Evolutionary conservation across 2,888 invertebrate genomes (phyloP).

Genomic region (Cryptops parisi): DNA sequence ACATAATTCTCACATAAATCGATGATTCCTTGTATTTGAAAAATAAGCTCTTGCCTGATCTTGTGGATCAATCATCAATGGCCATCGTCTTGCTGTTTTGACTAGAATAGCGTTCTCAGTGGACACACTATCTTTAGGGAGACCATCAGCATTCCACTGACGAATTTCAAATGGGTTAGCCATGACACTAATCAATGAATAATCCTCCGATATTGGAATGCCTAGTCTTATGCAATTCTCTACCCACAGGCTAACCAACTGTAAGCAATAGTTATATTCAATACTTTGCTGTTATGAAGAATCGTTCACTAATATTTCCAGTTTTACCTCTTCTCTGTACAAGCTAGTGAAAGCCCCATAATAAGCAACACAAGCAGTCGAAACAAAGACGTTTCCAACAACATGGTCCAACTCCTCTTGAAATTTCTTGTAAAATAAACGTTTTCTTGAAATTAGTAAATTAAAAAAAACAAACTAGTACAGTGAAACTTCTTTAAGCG

Average conservation of each 20-base stretch:
- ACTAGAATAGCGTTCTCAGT: conserved; percentile 35
- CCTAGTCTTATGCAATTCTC: conserved; percentile 44
- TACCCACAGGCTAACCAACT: conserved; percentile 54
- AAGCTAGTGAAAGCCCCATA: conserved; percentile 34
- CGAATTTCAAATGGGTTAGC: conserved; percentile 44
- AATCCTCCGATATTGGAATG: conserved; percentile 55
- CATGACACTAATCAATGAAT: conserved; percentile 39
- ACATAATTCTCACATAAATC: no score
- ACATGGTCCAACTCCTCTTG: conserved; percentile 27
- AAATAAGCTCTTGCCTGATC: conserved; percentile 84
- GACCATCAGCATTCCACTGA: conserved; percentile 33
- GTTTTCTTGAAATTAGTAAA: neutral
- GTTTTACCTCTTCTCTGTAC: conserved; percentile 25
- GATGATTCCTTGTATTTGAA: no score
- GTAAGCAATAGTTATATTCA: conserved; percentile 22
- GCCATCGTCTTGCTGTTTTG: conserved; percentile 37
- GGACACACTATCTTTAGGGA: conserved; percentile 33
- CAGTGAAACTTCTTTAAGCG: no score
- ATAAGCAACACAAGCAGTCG: conserved; percentile 34
- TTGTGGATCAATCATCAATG: conserved; percentile 88
- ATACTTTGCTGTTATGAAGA: neutral
- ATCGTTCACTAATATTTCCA: neutral
- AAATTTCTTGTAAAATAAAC: conserved; percentile 1
- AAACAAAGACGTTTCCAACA: conserved; percentile 34
- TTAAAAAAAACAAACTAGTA: neutral